These are phyloP conservation scores for Barypeithes pellucidus DNA, from an alignment of 2,888 invertebrate genomes.

Conservation along the genomic window DNA sequence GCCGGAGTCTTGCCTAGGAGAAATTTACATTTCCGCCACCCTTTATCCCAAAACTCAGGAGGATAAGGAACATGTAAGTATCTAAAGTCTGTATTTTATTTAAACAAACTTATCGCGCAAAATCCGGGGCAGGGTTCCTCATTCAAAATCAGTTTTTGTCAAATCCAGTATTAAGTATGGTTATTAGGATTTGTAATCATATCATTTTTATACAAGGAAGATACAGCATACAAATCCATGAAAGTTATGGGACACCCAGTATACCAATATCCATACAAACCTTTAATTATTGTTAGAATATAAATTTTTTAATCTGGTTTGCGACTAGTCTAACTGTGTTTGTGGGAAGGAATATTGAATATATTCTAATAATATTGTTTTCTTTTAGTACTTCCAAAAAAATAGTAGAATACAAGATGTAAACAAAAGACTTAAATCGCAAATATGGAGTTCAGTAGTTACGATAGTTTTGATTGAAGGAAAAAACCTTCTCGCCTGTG, in stretches of 20 bases:
- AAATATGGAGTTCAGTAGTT: slow-evolving; percentile 98
- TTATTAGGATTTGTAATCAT: no score
- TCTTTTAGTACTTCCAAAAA: slow-evolving; percentile 83
- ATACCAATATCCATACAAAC: no score
- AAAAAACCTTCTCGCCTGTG: slow-evolving; percentile 89
- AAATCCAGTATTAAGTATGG: neutral
- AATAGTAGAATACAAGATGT: slow-evolving; percentile 86
- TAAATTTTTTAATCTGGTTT: no score
- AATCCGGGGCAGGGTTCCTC: no score
- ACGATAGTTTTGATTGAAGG: slow-evolving; percentile 98
- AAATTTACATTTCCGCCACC: slow-evolving; percentile 86
- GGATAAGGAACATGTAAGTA: slow-evolving; percentile 91
- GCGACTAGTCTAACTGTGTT: no score
- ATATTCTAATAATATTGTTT: slow-evolving; percentile 20
- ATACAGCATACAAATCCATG: no score
- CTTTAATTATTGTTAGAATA: no score
- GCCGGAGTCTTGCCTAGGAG: slow-evolving; percentile 82
- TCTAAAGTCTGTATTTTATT: neutral
- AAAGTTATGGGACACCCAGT: no score
- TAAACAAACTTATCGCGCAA: neutral
- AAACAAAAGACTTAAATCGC: slow-evolving; percentile 89
- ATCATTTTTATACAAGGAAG: no score
- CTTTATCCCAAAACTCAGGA: slow-evolving; percentile 95
- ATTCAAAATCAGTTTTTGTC: neutral
- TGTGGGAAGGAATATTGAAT: no score